phyloP scores from a whole-genome alignment of 1,140 invertebrate species.

The Atta colombica region DNA sequence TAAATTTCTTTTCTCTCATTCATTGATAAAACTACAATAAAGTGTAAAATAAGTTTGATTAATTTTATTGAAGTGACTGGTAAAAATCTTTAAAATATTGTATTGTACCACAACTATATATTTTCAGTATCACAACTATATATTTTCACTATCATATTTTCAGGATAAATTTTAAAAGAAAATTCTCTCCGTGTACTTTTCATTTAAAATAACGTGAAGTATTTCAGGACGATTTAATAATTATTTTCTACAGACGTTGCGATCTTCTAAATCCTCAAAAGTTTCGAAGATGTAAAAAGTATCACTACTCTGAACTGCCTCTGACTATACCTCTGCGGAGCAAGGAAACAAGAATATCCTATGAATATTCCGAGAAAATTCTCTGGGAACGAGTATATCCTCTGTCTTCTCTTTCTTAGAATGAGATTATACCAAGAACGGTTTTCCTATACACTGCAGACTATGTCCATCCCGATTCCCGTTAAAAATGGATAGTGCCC shows the following conservation, averaged over 20 bases:
- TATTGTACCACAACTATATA: too few relatives aligned
- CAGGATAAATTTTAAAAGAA: too few relatives aligned
- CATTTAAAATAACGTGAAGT: not conserved
- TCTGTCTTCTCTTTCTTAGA: not conserved
- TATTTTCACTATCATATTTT: too few relatives aligned
- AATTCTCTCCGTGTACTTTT: too few relatives aligned
- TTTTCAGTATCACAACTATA: too few relatives aligned
- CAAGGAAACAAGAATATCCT: not conserved
- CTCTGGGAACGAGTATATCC: not conserved
- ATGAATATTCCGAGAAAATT: conserved; percentile 21
- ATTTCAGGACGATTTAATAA: not conserved
- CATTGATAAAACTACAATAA: too few relatives aligned
- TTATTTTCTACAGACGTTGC: not conserved
- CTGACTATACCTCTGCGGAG: not conserved
- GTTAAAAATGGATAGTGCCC: not conserved
- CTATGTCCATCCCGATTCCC: not conserved
- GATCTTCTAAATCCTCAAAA: not conserved
- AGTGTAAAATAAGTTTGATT: too few relatives aligned
- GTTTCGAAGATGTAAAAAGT: not conserved
- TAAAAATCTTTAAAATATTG: too few relatives aligned
- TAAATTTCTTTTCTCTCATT: too few relatives aligned
- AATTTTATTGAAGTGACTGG: too few relatives aligned
- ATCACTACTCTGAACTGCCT: not conserved
- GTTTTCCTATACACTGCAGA: not conserved
- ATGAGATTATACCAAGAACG: not conserved